Evolutionary conservation across 2,797 vertebrate genomes (phyloP), one percentile per base, ranked within the genome.

Genomic region (Tachyglossus aculeatus): DNA sequence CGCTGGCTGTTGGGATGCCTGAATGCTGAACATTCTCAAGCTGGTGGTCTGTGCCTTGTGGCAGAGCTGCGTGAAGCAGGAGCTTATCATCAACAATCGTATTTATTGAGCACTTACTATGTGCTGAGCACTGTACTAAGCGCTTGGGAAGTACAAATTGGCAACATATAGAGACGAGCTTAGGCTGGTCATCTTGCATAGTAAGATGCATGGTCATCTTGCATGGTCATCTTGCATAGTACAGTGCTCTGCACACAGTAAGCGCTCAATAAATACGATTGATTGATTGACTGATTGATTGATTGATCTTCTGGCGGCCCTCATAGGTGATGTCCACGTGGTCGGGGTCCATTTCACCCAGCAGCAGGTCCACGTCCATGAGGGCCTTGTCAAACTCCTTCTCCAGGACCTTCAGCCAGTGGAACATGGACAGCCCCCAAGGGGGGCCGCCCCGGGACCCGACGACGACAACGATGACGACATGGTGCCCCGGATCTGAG

Each of bases 331-430:
- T 98, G 78, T 99, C 98, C 24, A 96, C 96, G 81, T 99, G 98
- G 78, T 99, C 98, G 0, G 98, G 98, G 81, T 99, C 98, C 70
- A 99, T 96, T 84, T 99, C 97, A 2, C 98, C 98, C 27, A 99
- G 91, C n/a, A 99, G 90, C 67, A 99, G 88, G 69, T 99, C 98
- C 85, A 99, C 96, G 81, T 99, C 98, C 81, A 99, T 98, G 72
- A 99, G 99, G 57, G 97, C 96, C 89, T 99, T 99, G 79, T 99
- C 97, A 61, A 99, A 98, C 89, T 99, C 98, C 80, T 99, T 99
- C 83, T 99, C 98, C 85, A 99, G 87, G 74, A 98, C 96, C 82
- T 99, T 97, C 60, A 99, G 86, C 97, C 97, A 99, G 10, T 97
- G 96, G 80, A 98, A 98, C 95, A 99, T 97, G 32, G 97, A 97